Conservation (phyloP, 2,797 vertebrate genomes). For the Vireo griseus region DNA sequence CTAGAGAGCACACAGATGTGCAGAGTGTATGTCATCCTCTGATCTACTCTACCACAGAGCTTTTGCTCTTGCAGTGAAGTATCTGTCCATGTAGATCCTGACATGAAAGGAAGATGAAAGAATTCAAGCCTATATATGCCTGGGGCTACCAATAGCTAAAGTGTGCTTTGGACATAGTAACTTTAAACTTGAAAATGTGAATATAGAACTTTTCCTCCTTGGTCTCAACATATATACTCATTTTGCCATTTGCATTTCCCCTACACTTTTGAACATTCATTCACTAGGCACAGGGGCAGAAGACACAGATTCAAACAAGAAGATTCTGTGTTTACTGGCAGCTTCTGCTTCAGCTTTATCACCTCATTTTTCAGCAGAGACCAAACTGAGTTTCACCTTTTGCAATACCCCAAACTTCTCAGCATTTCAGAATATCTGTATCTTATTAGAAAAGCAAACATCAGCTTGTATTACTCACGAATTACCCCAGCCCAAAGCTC, state of each 20-base stretch:
- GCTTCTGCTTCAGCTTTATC: background rate
- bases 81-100: background rate
- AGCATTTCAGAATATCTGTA: background rate
- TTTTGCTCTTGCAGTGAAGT: background rate
- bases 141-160: background rate
- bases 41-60: background rate
- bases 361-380: background rate
- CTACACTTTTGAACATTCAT: background rate
- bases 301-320: background rate
- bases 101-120: background rate
- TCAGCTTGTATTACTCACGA: background rate
- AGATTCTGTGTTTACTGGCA: background rate
- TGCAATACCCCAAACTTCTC: background rate
- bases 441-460: background rate
- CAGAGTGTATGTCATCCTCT: background rate
- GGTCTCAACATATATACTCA: background rate
- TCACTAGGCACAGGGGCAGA: background rate
- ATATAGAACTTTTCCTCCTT: background rate
- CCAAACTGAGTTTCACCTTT: background rate
- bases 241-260: background rate
- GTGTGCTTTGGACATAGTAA: background rate
- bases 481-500: background rate
- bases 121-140: background rate
- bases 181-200: background rate
- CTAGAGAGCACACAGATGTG: background rate